These are phyloP conservation scores for Tachycineta bicolor DNA, from an alignment of 2,113 vertebrate genomes.

Conservation along the genomic window DNA sequence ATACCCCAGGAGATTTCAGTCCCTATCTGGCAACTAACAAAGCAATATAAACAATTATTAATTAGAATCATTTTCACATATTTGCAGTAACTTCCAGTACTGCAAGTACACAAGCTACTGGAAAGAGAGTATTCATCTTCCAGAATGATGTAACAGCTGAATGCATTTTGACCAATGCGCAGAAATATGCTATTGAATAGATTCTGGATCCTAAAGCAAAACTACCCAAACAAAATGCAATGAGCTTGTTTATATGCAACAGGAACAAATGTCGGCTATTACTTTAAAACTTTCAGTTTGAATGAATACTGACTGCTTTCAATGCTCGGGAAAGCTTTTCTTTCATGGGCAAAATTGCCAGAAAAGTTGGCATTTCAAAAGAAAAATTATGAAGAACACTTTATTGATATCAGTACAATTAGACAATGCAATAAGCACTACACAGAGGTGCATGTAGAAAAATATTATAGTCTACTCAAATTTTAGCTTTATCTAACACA, in stretches of 20 bases:
- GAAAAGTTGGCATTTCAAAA: neutral
- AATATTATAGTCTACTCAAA: neutral
- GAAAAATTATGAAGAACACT: neutral
- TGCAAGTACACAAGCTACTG: neutral
- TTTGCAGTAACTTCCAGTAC: neutral
- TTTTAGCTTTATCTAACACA: neutral
- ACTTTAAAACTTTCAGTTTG: neutral
- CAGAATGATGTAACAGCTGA: neutral
- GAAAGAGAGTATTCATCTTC: neutral
- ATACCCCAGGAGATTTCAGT: neutral
- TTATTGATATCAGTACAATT: neutral
- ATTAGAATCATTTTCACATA: neutral
- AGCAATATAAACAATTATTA: neutral
- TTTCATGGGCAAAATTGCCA: neutral
- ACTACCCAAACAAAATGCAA: neutral
- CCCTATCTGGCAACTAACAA: neutral
- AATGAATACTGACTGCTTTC: neutral
- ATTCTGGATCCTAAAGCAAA: neutral
- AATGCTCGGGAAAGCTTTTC: neutral
- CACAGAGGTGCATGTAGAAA: neutral
- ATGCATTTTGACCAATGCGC: neutral
- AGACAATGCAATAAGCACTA: neutral
- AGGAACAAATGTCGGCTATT: neutral
- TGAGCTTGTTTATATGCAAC: neutral
- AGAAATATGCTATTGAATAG: neutral